Evolutionary conservation across 2,888 invertebrate genomes (phyloP).

Genomic region (Ashinkailepas kermadecensis): DNA sequence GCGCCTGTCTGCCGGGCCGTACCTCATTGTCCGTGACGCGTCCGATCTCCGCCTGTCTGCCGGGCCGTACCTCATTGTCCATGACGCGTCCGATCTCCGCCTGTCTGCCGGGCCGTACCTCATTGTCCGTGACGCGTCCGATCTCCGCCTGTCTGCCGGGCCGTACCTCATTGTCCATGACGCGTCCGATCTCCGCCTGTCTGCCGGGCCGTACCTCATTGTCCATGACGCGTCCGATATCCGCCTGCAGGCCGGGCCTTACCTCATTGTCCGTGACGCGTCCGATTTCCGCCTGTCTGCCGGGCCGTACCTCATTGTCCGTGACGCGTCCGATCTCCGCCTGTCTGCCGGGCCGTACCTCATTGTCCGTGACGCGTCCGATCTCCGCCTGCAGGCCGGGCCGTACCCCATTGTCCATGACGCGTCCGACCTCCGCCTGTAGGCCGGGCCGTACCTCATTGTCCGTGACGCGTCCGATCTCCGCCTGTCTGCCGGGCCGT

Average conservation of each 20-base stretch:
- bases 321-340: conserved; percentile 25
- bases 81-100: conserved; percentile 25
- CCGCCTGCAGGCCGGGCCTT: conserved; percentile 27
- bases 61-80: conserved; percentile 27
- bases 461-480: conserved; percentile 26
- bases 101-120: conserved; percentile 26
- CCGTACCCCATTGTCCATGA: conserved; percentile 28
- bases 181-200: conserved; percentile 25
- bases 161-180: conserved; percentile 28
- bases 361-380: conserved; percentile 25
- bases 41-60: conserved; percentile 24
- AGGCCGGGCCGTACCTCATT: conserved; percentile 30
- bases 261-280: conserved; percentile 28
- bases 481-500: conserved; percentile 16
- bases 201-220: conserved; percentile 26
- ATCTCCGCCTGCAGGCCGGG: conserved; percentile 27
- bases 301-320: conserved; percentile 27
- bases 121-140: conserved; percentile 25
- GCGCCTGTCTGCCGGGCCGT: neutral
- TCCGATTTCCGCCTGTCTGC: conserved; percentile 23
- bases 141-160: conserved; percentile 19
- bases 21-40: conserved; percentile 28
- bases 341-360: conserved; percentile 26
- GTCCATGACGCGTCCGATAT: conserved; percentile 26
- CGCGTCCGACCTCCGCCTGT: conserved; percentile 24